These are phyloP conservation scores for Papilio elwesi DNA, from an alignment of 2,888 invertebrate species.

Conservation along the genomic window DNA sequence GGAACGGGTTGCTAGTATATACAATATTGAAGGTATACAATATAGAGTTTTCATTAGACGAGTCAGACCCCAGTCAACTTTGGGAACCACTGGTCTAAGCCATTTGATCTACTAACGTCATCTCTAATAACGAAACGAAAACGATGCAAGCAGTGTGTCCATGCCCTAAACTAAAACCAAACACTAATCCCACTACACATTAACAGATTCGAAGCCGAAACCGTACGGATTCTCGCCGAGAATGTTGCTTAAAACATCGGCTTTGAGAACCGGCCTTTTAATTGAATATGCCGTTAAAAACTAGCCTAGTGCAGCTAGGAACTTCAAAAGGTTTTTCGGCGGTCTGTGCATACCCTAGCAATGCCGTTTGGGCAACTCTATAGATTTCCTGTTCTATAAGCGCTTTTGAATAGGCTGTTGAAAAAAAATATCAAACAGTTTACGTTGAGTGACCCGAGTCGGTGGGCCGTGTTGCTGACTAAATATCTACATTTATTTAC, in stretches of 20 bases:
- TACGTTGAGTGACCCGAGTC: neutral
- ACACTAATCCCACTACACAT: constrained; percentile 79
- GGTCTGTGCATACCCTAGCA: constrained; percentile 6
- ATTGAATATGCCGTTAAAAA: constrained; percentile 58
- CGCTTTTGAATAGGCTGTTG: constrained; percentile 18
- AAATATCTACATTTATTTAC: neutral
- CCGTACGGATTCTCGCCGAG: constrained; percentile 58
- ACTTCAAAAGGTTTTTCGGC: constrained; percentile 36
- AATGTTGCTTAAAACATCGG: constrained; percentile 52
- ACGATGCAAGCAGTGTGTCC: constrained; percentile 46
- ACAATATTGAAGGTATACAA: no score
- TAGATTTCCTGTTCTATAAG: constrained; percentile 27
- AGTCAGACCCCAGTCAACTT: no score
- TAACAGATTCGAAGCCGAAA: constrained; percentile 67
- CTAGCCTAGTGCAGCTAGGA: neutral
- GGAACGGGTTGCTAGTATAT: no score
- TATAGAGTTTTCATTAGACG: no score
- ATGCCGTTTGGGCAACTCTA: constrained; percentile 23
- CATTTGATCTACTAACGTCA: neutral
- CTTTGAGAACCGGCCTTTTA: constrained; percentile 66
- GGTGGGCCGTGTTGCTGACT: neutral
- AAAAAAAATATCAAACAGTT: constrained; percentile 28
- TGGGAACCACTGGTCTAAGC: no score
- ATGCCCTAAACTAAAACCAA: constrained; percentile 65
- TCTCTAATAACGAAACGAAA: neutral